A percentile compares a stretch with the other conserved stretches of the same genome.
Conservation (phyloP, 2,888 invertebrate genomes). For the Ethmia dodecea region DNA sequence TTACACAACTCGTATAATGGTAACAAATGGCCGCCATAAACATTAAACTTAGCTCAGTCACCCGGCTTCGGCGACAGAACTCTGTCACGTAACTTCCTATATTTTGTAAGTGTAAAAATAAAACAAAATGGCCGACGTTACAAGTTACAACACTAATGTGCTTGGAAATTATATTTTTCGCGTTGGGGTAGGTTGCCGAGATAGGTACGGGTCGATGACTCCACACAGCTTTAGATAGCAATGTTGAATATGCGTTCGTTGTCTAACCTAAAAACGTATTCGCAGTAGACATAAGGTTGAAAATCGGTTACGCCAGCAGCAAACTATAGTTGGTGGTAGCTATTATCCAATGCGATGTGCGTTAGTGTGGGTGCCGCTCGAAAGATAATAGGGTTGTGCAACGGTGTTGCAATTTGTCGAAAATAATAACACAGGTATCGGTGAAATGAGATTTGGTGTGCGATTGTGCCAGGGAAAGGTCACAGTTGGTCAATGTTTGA, state of each 20-base stretch:
- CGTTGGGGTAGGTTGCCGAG: conserved; percentile 64
- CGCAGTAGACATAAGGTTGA: conserved; percentile 21
- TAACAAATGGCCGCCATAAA: background rate
- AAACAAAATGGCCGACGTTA: conserved; percentile 26
- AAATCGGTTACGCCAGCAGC: conserved; percentile 21
- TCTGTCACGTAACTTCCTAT: background rate
- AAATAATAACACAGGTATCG: conserved; percentile 37
- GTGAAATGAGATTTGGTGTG: conserved; percentile 28
- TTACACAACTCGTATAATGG: too few species aligned
- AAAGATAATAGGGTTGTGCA: conserved; percentile 63
- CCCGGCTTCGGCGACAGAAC: background rate
- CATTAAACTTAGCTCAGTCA: background rate
- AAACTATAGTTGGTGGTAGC: conserved; percentile 30
- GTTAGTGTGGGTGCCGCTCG: conserved; percentile 47
- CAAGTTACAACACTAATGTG: conserved; percentile 32
- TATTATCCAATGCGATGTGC: conserved; percentile 49
- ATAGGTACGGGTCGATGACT: conserved; percentile 64
- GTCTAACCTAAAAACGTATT: conserved; percentile 25
- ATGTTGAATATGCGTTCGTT: conserved; percentile 11
- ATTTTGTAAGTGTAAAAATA: conserved; percentile 5
- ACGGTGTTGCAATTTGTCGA: conserved; percentile 49
- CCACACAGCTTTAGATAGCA: conserved; percentile 22
- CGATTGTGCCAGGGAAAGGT: conserved; percentile 30
- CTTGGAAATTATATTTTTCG: conserved; percentile 49
- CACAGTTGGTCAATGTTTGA: conserved; percentile 25